Conservation (phyloP, 1,140 invertebrate species). For the Proctacanthus coquilletti region DNA sequence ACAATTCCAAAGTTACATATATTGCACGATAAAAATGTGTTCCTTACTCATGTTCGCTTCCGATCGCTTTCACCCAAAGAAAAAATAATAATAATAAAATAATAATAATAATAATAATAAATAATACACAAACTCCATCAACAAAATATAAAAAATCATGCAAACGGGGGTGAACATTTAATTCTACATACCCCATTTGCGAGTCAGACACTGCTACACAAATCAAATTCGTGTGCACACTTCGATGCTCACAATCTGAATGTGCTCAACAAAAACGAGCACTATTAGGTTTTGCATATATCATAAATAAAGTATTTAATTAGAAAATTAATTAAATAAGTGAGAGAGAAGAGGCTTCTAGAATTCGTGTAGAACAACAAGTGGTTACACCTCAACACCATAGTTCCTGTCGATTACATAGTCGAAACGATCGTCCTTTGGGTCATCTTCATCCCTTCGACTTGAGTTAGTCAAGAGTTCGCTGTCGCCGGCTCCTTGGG, state of each 20-base stretch:
- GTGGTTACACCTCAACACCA: conserved; percentile 45
- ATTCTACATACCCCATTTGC: neutral
- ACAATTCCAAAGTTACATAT: no score
- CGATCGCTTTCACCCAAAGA: no score
- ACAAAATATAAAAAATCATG: neutral
- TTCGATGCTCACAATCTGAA: neutral
- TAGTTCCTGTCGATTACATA: conserved; percentile 51
- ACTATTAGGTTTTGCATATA: conserved; percentile 1
- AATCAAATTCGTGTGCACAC: neutral
- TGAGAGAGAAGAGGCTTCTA: no score
- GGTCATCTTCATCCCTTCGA: conserved; percentile 16
- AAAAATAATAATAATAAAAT: neutral
- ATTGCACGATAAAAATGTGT: no score
- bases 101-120: neutral
- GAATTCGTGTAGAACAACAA: no score
- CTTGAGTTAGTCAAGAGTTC: no score
- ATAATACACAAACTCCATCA: neutral
- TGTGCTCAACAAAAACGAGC: neutral
- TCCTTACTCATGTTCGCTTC: no score
- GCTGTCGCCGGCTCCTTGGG: no score
- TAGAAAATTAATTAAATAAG: conserved; percentile 10
- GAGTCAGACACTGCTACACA: neutral
- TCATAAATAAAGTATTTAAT: conserved; percentile 11
- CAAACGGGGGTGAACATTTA: neutral
- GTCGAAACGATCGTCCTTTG: conserved; percentile 39